Conservation (phyloP, 2,113 vertebrate species). For the Myotis lucifugus region DNA sequence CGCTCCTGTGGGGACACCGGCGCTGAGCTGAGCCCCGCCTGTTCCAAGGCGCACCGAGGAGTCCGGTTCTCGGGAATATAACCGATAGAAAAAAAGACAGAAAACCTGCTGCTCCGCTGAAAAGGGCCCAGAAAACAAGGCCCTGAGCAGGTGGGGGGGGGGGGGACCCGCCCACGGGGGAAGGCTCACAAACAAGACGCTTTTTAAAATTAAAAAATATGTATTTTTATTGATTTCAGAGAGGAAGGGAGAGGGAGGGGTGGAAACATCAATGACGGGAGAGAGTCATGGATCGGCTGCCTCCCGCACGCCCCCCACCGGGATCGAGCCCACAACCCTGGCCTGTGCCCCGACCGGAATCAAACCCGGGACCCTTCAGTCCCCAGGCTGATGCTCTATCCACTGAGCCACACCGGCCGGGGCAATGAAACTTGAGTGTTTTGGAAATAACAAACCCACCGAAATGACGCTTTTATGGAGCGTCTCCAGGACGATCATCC, state of each 20-base stretch:
- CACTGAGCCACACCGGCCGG: too few relatives aligned
- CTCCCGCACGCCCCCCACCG: too few relatives aligned
- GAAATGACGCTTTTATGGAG: neutral
- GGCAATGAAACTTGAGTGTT: neutral
- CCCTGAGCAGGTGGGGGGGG: fast-evolving
- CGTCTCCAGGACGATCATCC: neutral
- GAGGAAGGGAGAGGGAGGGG: too few relatives aligned
- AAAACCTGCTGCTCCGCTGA: neutral
- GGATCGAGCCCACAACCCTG: too few relatives aligned
- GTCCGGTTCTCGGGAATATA: neutral
- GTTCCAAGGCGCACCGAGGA: fast-evolving
- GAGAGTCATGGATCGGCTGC: too few relatives aligned
- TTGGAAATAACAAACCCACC: neutral
- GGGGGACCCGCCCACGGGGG: neutral
- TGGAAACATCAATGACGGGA: too few relatives aligned
- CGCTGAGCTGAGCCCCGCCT: fast-evolving
- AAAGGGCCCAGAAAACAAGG: too few relatives aligned
- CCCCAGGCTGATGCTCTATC: too few relatives aligned
- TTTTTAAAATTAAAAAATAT: fast-evolving
- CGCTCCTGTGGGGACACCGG: fast-evolving
- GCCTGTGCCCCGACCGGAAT: too few relatives aligned
- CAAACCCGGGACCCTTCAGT: too few relatives aligned
- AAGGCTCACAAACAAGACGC: neutral
- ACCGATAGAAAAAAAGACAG: fast-evolving
- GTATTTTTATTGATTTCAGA: too few relatives aligned